Evolutionary conservation across 2,797 vertebrate genomes (phyloP), one percentile per base, ranked within the genome.

Genomic region (Botia almorhae): DNA sequence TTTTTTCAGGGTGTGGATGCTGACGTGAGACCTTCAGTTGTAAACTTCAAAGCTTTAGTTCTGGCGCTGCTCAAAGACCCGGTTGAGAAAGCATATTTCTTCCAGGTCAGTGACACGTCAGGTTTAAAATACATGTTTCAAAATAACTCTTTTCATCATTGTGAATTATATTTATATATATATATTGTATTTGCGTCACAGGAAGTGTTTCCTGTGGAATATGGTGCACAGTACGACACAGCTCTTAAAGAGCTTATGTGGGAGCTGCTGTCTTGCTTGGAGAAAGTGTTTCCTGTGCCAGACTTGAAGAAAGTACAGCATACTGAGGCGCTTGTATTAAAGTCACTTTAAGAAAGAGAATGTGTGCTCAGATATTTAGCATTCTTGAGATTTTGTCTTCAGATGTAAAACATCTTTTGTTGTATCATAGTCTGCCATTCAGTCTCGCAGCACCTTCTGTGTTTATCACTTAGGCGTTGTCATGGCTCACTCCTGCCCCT

Each of bases 131-230:
- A n/a, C n/a, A 70, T 7, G n/a, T 50, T 3, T n/a, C 33, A 16
- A 16, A 51, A 69, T 48, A 23, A 4, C 19, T 29, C 5, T 6
- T 21, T 39, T 36, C 8, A 19, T 21, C 17, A 63, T 8, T 13
- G 46, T 58, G 23, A 23, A 7, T 50, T 23, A 13, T 68, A n/a
- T 6, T 3, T 14, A 29, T 21, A 16, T 21, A 16, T 21, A 26
- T 0, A 1, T 29, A 3, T 26, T 26, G 2, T 36, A 1, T 46
- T 29, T 53, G 36, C 14, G 4, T 53, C 16, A 16, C 83, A 96
- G 95, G 94, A 93, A 64, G 92, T 94, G 17, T 95, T 96, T 68
- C 93, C 94, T 33, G 89, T 92, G 6, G 92, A 96, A 70, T 96
- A 96, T 50, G 96, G 96, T 2, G 87, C 91, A 8, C 76, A 87